Evolutionary conservation across 1,140 invertebrate species (phyloP).

Genomic region (Habropoda laboriosa): DNA sequence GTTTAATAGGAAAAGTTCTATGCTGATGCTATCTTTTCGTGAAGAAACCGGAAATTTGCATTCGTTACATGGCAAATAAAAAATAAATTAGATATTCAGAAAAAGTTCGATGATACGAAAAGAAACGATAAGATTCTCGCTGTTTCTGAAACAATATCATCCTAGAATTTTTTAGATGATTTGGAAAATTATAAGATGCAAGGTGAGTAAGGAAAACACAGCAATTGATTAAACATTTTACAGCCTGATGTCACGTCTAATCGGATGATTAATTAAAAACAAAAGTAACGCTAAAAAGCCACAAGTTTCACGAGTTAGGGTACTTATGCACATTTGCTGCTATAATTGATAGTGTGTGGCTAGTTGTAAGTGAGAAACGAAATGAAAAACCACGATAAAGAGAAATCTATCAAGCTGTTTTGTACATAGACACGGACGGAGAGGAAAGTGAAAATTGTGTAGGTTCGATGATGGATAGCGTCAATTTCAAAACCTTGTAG

Average conservation of each 20-base stretch:
- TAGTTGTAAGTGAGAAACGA: slow-evolving; percentile 22
- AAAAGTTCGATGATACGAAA: neutral
- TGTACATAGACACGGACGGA: slow-evolving; percentile 61
- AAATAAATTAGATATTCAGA: neutral
- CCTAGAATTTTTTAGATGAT: slow-evolving; percentile 32
- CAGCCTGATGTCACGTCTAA: slow-evolving; percentile 37
- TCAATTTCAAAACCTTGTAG: slow-evolving; percentile 75
- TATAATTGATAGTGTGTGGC: neutral
- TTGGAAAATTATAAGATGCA: slow-evolving; percentile 15
- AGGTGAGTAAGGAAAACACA: slow-evolving; percentile 53
- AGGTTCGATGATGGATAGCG: slow-evolving; percentile 69
- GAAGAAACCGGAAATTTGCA: slow-evolving; percentile 56
- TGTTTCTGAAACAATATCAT: slow-evolving; percentile 29
- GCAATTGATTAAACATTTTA: slow-evolving; percentile 37
- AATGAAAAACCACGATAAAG: neutral
- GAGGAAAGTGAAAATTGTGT: slow-evolving; percentile 64
- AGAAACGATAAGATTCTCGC: slow-evolving; percentile 2
- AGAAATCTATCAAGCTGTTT: slow-evolving; percentile 55
- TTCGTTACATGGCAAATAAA: neutral
- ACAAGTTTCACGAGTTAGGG: slow-evolving; percentile 36
- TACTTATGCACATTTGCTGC: slow-evolving; percentile 20
- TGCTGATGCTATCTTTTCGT: slow-evolving; percentile 20
- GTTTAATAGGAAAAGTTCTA: slow-evolving; percentile 16
- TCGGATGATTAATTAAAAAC: slow-evolving; percentile 13
- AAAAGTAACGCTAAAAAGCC: slow-evolving; percentile 18